Conservation (phyloP, 2,888 invertebrate genomes). For the Aleiodes leptofemur region DNA sequence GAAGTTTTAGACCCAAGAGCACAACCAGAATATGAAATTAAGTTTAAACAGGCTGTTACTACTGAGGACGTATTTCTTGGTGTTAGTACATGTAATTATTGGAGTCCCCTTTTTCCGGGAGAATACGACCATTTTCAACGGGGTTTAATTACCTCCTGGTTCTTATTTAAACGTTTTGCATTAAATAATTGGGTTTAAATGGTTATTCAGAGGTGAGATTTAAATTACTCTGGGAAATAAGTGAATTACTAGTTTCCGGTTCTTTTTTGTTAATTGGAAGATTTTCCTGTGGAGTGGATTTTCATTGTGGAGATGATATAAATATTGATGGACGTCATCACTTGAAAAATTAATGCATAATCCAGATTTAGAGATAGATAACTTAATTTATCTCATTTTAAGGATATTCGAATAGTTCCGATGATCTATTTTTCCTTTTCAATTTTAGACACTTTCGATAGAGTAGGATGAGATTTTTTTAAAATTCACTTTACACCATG, state of each 20-base stretch:
- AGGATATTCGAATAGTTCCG: too few species aligned
- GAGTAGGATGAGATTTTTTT: too few species aligned
- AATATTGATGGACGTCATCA: not conserved
- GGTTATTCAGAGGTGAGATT: not conserved
- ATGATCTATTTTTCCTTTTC: too few species aligned
- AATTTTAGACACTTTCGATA: too few species aligned
- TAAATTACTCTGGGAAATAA: not conserved
- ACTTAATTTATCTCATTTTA: not conserved
- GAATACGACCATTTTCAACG: not conserved
- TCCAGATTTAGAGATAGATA: not conserved
- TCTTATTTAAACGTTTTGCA: not conserved
- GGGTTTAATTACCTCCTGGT: not conserved
- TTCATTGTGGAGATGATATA: not conserved
- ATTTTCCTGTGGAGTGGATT: too few species aligned
- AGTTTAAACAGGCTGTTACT: constrained; percentile 89
- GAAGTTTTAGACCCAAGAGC: constrained; percentile 79
- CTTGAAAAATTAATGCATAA: not conserved
- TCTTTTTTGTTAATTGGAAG: not conserved
- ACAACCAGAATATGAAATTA: constrained; percentile 85
- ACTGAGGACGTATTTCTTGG: constrained; percentile 92
- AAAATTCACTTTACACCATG: too few species aligned
- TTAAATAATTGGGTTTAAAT: constrained; percentile 3
- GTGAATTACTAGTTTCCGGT: not conserved
- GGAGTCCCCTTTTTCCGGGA: not conserved
- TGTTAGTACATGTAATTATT: constrained; percentile 74